Evolutionary conservation across 2,113 vertebrate genomes (phyloP).

Genomic region (Nymphicus hollandicus): DNA sequence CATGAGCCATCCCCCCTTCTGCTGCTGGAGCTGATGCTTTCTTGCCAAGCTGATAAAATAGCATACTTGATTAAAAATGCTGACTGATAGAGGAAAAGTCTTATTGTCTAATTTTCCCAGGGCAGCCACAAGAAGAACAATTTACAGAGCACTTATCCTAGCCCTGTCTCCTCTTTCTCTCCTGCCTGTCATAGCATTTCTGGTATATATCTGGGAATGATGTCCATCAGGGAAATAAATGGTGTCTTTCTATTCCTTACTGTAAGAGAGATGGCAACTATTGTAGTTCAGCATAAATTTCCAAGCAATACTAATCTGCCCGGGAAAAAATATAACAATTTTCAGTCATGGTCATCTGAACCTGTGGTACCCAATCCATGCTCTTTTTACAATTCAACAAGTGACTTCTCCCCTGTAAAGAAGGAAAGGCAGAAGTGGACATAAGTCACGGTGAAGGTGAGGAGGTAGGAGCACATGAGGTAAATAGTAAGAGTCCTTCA

Average conservation of each 20-base stretch:
- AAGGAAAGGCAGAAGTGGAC: not conserved
- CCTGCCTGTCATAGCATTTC: not conserved
- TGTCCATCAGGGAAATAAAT: not conserved
- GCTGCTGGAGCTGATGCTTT: not conserved
- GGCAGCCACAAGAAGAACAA: not conserved
- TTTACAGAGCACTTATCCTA: not conserved
- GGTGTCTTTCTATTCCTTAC: not conserved
- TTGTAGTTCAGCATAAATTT: not conserved
- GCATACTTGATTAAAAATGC: not conserved
- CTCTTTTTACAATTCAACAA: not conserved
- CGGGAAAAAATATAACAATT: not conserved
- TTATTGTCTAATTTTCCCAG: not conserved
- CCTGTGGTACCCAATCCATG: not conserved
- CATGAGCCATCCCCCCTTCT: not conserved
- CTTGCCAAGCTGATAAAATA: not conserved
- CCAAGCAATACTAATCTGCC: not conserved
- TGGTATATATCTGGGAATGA: not conserved
- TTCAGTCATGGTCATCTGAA: not conserved
- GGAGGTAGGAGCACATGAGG: not conserved
- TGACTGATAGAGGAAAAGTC: conserved; percentile 1
- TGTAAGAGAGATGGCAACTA: not conserved
- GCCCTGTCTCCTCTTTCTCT: not conserved
- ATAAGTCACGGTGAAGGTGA: not conserved
- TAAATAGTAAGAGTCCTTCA: not conserved
- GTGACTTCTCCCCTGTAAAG: not conserved